Conservation (phyloP, 2,797 vertebrate species). For the Sarcophilus harrisii region DNA sequence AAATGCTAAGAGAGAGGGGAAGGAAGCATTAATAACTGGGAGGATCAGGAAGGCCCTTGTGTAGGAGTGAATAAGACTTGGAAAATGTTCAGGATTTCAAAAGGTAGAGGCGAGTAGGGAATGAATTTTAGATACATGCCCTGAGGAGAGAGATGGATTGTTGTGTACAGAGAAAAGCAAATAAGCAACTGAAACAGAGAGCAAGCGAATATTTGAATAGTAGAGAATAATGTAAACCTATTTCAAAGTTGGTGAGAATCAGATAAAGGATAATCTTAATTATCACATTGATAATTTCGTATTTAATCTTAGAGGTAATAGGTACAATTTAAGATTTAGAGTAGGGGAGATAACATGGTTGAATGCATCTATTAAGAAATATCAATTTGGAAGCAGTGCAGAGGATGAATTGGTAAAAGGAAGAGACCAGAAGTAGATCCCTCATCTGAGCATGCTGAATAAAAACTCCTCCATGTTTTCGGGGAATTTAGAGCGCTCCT, state of each 20-base stretch:
- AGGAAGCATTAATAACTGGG: not conserved
- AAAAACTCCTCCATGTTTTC: not conserved
- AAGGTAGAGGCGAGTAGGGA: not conserved
- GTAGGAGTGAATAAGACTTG: not conserved
- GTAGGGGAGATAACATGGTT: not conserved
- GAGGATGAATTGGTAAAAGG: not conserved
- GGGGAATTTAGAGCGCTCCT: not conserved
- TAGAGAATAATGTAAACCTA: not conserved
- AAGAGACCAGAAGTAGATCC: not conserved
- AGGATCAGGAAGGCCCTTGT: not conserved
- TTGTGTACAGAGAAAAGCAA: not conserved
- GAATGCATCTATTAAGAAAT: not conserved
- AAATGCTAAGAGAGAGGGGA: not conserved
- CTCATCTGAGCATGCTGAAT: not conserved
- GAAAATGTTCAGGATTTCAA: not conserved
- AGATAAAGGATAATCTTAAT: not conserved
- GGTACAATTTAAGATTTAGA: not conserved
- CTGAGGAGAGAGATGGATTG: not conserved
- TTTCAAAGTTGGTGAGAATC: not conserved
- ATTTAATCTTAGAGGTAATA: not conserved
- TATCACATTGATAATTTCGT: not conserved
- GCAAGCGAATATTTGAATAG: not conserved
- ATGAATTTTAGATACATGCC: not conserved
- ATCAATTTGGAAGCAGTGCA: not conserved
- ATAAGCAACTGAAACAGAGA: not conserved